These are phyloP conservation scores for Ornithoptera alexandrae DNA, from an alignment of 2,888 invertebrate species.

Conservation along the genomic window DNA sequence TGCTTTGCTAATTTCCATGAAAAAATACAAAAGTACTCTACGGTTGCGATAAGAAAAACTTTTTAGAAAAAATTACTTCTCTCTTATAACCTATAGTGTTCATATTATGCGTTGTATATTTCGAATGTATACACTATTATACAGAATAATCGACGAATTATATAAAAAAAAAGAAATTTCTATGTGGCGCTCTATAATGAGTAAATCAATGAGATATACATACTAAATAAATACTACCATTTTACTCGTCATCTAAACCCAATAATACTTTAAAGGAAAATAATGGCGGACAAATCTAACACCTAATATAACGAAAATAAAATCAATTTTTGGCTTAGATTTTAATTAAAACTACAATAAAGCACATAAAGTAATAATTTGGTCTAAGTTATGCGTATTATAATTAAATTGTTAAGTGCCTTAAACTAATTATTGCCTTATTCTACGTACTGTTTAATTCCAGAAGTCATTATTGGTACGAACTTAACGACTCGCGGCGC, in stretches of 20 bases:
- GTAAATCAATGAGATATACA: slow-evolving; percentile 41
- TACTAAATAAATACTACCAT: slow-evolving; percentile 73
- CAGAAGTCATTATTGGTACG: slow-evolving; percentile 54
- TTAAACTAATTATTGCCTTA: slow-evolving; percentile 77
- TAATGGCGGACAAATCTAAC: slow-evolving; percentile 59
- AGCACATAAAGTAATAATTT: slow-evolving; percentile 78
- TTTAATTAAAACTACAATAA: slow-evolving; percentile 77
- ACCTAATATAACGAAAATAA: slow-evolving; percentile 65
- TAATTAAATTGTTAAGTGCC: slow-evolving; percentile 74
- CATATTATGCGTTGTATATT: slow-evolving; percentile 72
- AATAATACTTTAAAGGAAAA: slow-evolving; percentile 76
- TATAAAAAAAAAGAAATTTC: slow-evolving; percentile 42
- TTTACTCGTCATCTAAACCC: slow-evolving; percentile 53
- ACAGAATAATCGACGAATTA: slow-evolving; percentile 49
- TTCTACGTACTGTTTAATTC: slow-evolving; percentile 64
- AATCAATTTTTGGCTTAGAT: slow-evolving; percentile 80
- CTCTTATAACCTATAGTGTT: slow-evolving; percentile 60
- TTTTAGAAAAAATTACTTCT: slow-evolving; percentile 74
- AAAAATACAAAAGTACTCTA: slow-evolving; percentile 78
- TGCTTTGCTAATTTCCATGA: slow-evolving; percentile 71
- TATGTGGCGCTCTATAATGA: slow-evolving; percentile 41
- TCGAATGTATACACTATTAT: slow-evolving; percentile 51
- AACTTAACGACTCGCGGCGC: slow-evolving; percentile 38
- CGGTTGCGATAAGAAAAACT: slow-evolving; percentile 67
- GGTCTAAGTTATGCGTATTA: slow-evolving; percentile 78